Evolutionary conservation across 2,888 invertebrate species (phyloP), one percentile per base, ranked within the genome.

Genomic region (Anoplius nigerrimus): DNA sequence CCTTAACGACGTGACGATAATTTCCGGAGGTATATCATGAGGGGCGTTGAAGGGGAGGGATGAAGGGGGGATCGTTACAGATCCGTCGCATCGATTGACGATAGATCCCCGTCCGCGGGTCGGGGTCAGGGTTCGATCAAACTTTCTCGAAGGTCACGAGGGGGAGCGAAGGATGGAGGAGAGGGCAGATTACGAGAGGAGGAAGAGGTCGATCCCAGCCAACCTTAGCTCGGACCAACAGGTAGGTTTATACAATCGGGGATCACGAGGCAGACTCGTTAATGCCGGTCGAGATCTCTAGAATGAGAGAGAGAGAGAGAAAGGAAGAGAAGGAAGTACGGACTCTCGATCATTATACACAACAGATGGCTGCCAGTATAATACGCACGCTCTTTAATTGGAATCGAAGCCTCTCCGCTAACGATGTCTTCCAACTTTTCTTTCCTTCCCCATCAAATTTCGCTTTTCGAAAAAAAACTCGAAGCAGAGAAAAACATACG

Each of bases 61-160:
- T 34, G 34, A 67, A 68, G 51, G 70, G 55, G 63, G 42, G 60
- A 56, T 51, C 67, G 74, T 74, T 69, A 64, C 72, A 67, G 73
- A 74, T 73, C 73, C 74, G 74, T 75, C 75, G 52, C 66, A 71
- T 72, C 65, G 69, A 55, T 51, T 57, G 61, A 20, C 59, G 74
- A 71, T 71, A 75, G 72, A 75, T 69, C 51, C n/a, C 22, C 53
- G 52, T 55, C 55, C 48, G 21, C 43, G 46, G 62, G 60, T 61
- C 65, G 59, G 60, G 53, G 76, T 79, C 80, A 79, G 74, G 80
- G 72, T 71, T 76, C 69, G 79, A 81, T 81, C 80, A 79, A 81
- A 82, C 80, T 82, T 82, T 75, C 80, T 73, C 79, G 77, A 75
- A 69, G 78, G 69, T 75, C 74, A 75, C 27, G 16, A 18, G 48